Percentiles rank a stretch among this genome's conserved stretches.
Evolutionary conservation across 2,113 vertebrate genomes (phyloP).

Genomic region (Sorex fumeus): DNA sequence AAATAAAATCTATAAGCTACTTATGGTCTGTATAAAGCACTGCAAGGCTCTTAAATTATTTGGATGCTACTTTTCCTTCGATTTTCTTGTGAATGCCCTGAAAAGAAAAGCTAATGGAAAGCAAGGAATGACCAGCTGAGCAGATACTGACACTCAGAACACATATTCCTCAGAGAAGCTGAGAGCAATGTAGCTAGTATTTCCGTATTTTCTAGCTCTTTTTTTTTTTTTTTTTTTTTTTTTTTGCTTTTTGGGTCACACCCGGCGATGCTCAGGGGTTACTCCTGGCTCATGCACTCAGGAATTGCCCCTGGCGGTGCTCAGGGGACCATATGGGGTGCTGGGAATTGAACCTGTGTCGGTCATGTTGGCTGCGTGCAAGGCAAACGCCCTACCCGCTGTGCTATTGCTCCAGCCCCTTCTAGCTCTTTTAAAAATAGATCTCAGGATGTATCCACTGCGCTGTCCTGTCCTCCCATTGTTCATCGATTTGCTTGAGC

Average conservation of each 20-base stretch:
- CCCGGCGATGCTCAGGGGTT: too few relatives aligned
- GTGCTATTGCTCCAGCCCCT: too few relatives aligned
- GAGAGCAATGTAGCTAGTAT: neutral
- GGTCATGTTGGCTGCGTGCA: too few relatives aligned
- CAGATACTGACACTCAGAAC: neutral
- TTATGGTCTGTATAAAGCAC: neutral
- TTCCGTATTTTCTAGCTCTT: neutral
- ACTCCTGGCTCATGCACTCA: too few relatives aligned
- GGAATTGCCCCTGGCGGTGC: too few relatives aligned
- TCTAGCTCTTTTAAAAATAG: constrained; percentile 6
- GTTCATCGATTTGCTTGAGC: too few relatives aligned
- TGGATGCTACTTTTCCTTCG: constrained; percentile 46
- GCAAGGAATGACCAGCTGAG: neutral
- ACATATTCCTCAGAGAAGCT: constrained; percentile 33
- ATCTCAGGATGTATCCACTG: constrained; percentile 24
- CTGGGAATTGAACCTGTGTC: too few relatives aligned
- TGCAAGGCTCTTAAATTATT: neutral
- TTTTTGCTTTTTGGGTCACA: too few relatives aligned
- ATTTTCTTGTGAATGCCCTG: constrained; percentile 40
- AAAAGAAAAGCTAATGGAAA: constrained; percentile 55
- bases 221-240: too few relatives aligned
- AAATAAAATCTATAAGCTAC: neutral
- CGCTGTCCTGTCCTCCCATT: too few relatives aligned
- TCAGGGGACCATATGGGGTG: too few relatives aligned
- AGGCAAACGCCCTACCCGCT: too few relatives aligned